Percentiles rank a stretch among this genome's conserved stretches.
Conservation (phyloP, 2,113 vertebrate species). For the Agelaius phoeniceus region DNA sequence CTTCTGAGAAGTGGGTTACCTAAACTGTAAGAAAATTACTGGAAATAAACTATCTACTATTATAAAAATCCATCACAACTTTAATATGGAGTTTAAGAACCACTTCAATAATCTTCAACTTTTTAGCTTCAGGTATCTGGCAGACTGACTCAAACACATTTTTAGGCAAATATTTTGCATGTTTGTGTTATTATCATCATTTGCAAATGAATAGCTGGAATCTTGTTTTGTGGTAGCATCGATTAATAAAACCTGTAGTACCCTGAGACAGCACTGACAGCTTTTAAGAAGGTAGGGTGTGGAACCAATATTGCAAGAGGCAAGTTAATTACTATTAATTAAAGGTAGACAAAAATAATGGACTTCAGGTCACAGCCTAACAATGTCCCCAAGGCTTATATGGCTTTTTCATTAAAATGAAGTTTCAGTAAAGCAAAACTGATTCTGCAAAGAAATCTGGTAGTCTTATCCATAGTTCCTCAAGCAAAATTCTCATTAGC, state of each 20-base stretch:
- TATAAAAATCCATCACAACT: background rate
- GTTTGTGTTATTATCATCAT: background rate
- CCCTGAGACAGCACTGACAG: background rate
- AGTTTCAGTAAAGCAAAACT: background rate
- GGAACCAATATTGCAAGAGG: background rate
- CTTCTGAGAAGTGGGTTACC: background rate
- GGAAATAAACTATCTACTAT: background rate
- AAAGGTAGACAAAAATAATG: background rate
- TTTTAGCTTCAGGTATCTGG: background rate
- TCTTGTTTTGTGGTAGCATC: background rate
- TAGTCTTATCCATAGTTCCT: background rate
- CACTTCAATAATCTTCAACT: background rate
- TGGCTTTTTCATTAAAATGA: slow-evolving; percentile 19
- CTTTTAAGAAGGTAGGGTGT: background rate
- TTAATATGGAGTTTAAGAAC: background rate
- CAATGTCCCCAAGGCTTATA: background rate
- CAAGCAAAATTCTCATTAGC: slow-evolving; percentile 27
- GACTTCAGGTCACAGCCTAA: background rate
- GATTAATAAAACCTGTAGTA: background rate
- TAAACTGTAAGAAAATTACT: background rate
- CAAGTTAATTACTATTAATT: background rate
- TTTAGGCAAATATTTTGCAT: background rate
- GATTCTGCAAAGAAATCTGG: slow-evolving; percentile 15
- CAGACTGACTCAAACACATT: background rate
- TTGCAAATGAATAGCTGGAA: background rate